These are phyloP conservation scores for Drosophila kanekoi DNA, from an alignment of 2,888 invertebrate species.

Conservation along the genomic window DNA sequence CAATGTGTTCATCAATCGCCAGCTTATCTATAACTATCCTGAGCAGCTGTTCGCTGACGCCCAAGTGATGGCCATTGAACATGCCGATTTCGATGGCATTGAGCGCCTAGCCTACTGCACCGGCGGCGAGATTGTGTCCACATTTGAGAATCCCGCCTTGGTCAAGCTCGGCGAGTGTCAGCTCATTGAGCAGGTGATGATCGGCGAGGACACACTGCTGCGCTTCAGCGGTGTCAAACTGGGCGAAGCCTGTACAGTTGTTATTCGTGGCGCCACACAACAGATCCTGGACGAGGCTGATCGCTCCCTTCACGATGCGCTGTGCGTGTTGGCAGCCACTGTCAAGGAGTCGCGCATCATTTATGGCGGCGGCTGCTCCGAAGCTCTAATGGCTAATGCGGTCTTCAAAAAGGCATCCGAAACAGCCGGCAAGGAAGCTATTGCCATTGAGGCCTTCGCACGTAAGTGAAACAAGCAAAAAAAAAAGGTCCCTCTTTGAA, in stretches of 20 bases:
- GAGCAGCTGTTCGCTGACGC: constrained; percentile 99
- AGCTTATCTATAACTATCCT: constrained; percentile 99
- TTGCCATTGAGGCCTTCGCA: constrained; percentile 98
- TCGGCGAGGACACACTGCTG: constrained; percentile 97
- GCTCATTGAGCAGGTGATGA: constrained; percentile 96
- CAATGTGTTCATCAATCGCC: constrained; percentile 99
- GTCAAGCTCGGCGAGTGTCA: constrained; percentile 97
- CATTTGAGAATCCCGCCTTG: constrained; percentile 96
- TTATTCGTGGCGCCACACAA: constrained; percentile 98
- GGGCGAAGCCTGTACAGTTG: constrained; percentile 98
- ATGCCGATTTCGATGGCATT: constrained; percentile 99
- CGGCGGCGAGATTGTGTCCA: constrained; percentile 99
- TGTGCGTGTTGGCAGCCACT: constrained; percentile 98
- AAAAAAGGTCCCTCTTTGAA: too few species aligned
- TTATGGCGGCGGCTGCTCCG: constrained; percentile 97
- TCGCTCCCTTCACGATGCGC: constrained; percentile 98
- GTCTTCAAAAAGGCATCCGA: constrained; percentile 92
- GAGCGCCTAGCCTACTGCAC: constrained; percentile 98
- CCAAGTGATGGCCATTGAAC: constrained; percentile 99
- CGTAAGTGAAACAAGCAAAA: constrained; percentile 82
- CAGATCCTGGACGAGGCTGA: constrained; percentile 99
- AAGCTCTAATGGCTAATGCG: constrained; percentile 98
- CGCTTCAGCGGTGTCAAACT: constrained; percentile 97
- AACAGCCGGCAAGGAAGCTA: constrained; percentile 98
- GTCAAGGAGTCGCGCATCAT: constrained; percentile 96